phyloP scores from a whole-genome alignment of 2,888 invertebrate species.

The Eupithecia subumbrata region DNA sequence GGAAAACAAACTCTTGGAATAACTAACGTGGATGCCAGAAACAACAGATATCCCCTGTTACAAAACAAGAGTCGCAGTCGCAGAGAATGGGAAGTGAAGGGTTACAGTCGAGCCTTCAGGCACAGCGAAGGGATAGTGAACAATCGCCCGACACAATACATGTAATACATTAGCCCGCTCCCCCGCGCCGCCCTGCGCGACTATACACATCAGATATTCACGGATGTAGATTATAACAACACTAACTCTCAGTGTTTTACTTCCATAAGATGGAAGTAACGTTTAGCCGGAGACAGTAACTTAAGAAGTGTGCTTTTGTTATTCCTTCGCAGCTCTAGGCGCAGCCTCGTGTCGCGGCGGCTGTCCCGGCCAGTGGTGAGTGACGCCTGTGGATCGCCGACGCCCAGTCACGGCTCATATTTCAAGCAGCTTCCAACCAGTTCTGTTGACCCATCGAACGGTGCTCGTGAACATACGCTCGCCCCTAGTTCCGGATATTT shows the following conservation, averaged over 20 bases:
- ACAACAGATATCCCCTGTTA: background rate
- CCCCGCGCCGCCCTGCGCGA: background rate
- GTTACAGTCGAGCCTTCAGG: background rate
- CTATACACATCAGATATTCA: background rate
- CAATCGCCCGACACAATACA: background rate
- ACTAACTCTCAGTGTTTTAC: background rate
- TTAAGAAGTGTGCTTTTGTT: background rate
- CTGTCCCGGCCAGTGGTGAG: background rate
- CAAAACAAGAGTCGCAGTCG: background rate
- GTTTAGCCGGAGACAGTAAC: background rate
- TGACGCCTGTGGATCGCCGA: background rate
- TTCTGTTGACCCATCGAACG: background rate
- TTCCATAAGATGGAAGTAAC: background rate
- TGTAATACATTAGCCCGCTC: background rate
- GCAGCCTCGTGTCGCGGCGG: background rate
- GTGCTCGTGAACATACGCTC: background rate
- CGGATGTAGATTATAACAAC: background rate
- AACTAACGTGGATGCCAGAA: slow-evolving; percentile 2
- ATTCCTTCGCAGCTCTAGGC: background rate
- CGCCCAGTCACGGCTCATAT: background rate
- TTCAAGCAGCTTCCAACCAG: background rate
- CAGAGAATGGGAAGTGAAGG: background rate
- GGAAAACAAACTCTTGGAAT: slow-evolving; percentile 1
- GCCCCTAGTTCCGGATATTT: background rate
- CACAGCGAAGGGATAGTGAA: background rate